These are phyloP conservation scores for Homarus gammarus DNA, from an alignment of 2,888 invertebrate genomes.

Conservation along the genomic window DNA sequence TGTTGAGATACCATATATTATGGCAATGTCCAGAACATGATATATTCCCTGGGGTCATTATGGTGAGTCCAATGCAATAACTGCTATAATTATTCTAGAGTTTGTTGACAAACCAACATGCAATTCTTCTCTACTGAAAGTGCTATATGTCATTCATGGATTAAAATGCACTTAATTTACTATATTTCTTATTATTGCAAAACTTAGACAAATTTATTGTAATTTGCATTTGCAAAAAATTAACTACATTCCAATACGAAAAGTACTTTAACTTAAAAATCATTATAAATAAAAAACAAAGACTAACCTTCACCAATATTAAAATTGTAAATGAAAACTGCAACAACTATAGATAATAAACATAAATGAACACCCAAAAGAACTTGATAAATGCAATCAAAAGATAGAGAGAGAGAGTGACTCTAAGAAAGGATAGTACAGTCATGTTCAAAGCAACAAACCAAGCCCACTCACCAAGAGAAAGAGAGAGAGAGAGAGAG, in stretches of 20 bases:
- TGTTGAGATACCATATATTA: slow-evolving; percentile 44
- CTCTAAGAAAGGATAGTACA: background rate
- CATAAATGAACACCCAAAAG: slow-evolving; percentile 11
- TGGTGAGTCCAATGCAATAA: slow-evolving; percentile 13
- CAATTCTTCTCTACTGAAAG: slow-evolving; percentile 35
- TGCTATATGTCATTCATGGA: slow-evolving; percentile 14
- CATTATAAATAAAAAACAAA: background rate
- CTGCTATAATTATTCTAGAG: background rate
- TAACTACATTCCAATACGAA: background rate
- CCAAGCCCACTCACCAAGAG: slow-evolving; percentile 22
- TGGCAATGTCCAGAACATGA: background rate
- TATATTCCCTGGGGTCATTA: background rate
- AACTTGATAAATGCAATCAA: background rate
- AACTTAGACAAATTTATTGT: background rate
- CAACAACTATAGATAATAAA: slow-evolving; percentile 16
- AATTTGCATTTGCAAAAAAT: slow-evolving; percentile 3
- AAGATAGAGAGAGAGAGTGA: background rate
- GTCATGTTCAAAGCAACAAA: slow-evolving; percentile 20
- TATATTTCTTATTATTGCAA: background rate
- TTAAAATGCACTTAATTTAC: slow-evolving; percentile 8
- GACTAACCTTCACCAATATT: slow-evolving; percentile 37
- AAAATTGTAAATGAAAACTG: background rate
- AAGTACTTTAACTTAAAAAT: slow-evolving; percentile 5
- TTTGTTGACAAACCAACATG: slow-evolving; percentile 2
- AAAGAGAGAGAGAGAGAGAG: background rate